These are phyloP conservation scores for Bradypodion pumilum DNA, from an alignment of 2,797 vertebrate genomes.

Conservation along the genomic window DNA sequence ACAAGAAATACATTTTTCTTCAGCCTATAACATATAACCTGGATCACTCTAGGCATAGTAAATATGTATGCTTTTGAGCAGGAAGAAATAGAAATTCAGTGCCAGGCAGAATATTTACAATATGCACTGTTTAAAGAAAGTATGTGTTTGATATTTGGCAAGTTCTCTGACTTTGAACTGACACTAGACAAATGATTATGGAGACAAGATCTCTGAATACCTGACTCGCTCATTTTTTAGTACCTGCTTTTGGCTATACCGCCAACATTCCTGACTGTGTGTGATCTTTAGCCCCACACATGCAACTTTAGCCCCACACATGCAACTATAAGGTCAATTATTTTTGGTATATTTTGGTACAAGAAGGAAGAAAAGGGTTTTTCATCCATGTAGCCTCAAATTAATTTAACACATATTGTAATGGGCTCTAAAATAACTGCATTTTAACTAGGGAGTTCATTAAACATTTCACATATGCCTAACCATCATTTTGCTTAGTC, in stretches of 20 bases:
- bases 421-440: slow-evolving; percentile 68
- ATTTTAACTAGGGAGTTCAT: slow-evolving; percentile 74
- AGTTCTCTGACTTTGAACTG: slow-evolving; percentile 61
- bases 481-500: slow-evolving; percentile 75
- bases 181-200: slow-evolving; percentile 46
- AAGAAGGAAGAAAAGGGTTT: slow-evolving; percentile 35
- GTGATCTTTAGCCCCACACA: slow-evolving; percentile 47
- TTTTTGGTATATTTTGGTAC: slow-evolving; percentile 52
- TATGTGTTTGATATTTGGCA: slow-evolving; percentile 49
- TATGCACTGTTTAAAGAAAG: slow-evolving; percentile 57
- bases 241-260: slow-evolving; percentile 31
- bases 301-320: slow-evolving; percentile 44
- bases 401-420: slow-evolving; percentile 71
- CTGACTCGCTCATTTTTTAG: slow-evolving; percentile 18
- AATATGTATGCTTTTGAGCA: slow-evolving; percentile 59
- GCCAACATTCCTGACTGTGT: slow-evolving; percentile 36
- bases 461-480: slow-evolving; percentile 72
- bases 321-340: slow-evolving; percentile 55
- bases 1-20: slow-evolving; percentile 48
- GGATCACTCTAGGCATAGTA: slow-evolving; percentile 46
- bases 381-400: slow-evolving; percentile 49
- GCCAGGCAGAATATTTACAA: slow-evolving; percentile 53
- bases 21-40: slow-evolving; percentile 38
- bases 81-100: slow-evolving; percentile 49
- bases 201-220: slow-evolving; percentile 48